Conservation (phyloP, 2,113 vertebrate species). For the Rhombomys opimus region DNA sequence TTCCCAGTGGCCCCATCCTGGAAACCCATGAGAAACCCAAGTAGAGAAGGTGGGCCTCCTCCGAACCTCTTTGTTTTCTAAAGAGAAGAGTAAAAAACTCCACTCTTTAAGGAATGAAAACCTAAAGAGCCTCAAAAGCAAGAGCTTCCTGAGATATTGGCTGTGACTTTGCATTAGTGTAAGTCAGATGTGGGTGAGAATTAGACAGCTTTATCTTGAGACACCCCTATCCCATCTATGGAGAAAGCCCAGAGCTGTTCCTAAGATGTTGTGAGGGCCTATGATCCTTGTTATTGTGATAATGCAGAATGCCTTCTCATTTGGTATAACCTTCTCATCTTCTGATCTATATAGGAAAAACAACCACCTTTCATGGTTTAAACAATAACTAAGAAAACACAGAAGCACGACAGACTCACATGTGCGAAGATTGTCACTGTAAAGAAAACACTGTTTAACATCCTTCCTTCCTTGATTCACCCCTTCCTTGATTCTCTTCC, state of each 20-base stretch:
- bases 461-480: background rate
- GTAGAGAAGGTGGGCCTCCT: constrained; percentile 32
- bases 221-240: background rate
- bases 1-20: constrained; percentile 50
- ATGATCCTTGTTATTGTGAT: background rate
- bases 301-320: constrained; percentile 8
- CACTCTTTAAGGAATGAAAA: constrained; percentile 73
- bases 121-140: constrained; percentile 63
- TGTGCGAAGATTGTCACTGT: background rate
- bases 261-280: background rate
- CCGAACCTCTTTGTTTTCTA: constrained; percentile 52
- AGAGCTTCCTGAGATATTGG: constrained; percentile 60
- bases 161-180: constrained; percentile 50
- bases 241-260: background rate
- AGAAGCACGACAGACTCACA: background rate
- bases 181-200: constrained; percentile 58
- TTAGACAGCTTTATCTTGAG: constrained; percentile 35
- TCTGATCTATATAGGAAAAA: background rate
- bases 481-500: background rate
- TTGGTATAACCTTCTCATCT: constrained; percentile 2
- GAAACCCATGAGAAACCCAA: constrained; percentile 66
- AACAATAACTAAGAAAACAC: background rate
- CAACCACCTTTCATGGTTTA: background rate
- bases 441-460: background rate
- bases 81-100: constrained; percentile 75